These are phyloP conservation scores for Mixornis gularis DNA, from an alignment of 2,113 vertebrate genomes.

Conservation along the genomic window DNA sequence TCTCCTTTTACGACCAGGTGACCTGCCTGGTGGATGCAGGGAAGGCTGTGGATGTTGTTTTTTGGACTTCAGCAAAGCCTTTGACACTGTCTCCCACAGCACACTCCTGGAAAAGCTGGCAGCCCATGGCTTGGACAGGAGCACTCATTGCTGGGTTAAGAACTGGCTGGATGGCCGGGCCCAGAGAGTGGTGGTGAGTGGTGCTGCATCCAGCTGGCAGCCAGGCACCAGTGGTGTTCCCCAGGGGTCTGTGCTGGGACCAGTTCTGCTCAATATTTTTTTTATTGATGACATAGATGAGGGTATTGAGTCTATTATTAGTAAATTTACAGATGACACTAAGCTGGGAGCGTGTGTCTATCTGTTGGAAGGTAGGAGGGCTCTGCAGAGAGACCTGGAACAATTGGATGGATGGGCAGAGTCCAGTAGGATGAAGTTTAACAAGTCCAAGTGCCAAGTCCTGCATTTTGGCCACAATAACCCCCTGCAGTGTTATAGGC, in stretches of 20 bases:
- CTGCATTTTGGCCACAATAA: background rate
- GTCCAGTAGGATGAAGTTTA: background rate
- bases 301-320: background rate
- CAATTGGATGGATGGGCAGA: background rate
- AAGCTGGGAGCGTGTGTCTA: background rate
- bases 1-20: background rate
- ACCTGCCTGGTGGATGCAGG: background rate
- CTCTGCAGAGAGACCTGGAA: background rate
- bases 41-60: background rate
- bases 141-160: no score
- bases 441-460: background rate
- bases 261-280: background rate
- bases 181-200: no score
- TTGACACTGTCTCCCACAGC: background rate
- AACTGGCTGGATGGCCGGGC: no score
- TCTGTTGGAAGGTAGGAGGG: background rate
- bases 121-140: no score
- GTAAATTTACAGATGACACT: background rate
- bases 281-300: background rate
- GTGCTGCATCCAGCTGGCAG: no score
- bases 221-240: no score
- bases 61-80: background rate
- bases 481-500: background rate
- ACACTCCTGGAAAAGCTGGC: background rate
- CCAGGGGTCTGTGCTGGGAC: no score